Conservation (phyloP, 2,888 invertebrate species). For the Heliconius erato region DNA sequence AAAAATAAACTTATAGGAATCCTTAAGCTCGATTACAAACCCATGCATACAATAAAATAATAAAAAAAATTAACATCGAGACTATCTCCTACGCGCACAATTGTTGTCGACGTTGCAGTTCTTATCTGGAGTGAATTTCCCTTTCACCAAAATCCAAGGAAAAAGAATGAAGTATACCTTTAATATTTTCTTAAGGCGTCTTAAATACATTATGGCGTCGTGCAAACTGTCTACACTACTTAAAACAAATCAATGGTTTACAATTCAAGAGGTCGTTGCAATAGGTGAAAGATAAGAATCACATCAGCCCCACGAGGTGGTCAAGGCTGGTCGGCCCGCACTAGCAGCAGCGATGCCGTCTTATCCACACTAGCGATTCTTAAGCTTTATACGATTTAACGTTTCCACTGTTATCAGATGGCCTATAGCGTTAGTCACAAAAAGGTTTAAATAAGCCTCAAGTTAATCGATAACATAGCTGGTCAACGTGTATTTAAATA, state of each 20-base stretch:
- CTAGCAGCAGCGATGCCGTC: slow-evolving; percentile 52
- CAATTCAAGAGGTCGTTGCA: slow-evolving; percentile 51
- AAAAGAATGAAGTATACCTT: neutral
- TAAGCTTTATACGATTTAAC: slow-evolving; percentile 81
- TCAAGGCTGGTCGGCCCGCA: slow-evolving; percentile 66
- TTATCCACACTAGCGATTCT: slow-evolving; percentile 70
- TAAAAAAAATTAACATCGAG: neutral
- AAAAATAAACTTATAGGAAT: neutral
- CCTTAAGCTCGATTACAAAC: neutral
- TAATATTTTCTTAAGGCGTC: neutral
- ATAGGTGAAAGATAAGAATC: slow-evolving; percentile 59
- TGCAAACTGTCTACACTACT: too few species aligned
- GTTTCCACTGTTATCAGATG: slow-evolving; percentile 79
- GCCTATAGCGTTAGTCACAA: slow-evolving; percentile 71
- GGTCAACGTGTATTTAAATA: slow-evolving; percentile 42
- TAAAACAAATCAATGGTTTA: slow-evolving; percentile 23
- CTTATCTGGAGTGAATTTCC: neutral
- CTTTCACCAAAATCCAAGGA: neutral
- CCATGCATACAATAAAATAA: too few species aligned
- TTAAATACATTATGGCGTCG: neutral
- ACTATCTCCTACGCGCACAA: neutral
- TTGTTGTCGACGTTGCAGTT: neutral
- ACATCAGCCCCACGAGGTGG: slow-evolving; percentile 66
- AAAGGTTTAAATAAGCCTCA: slow-evolving; percentile 68
- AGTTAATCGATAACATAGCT: slow-evolving; percentile 69